phyloP scores from a whole-genome alignment of 2,888 invertebrate genomes.

The Thyatira batis region DNA sequence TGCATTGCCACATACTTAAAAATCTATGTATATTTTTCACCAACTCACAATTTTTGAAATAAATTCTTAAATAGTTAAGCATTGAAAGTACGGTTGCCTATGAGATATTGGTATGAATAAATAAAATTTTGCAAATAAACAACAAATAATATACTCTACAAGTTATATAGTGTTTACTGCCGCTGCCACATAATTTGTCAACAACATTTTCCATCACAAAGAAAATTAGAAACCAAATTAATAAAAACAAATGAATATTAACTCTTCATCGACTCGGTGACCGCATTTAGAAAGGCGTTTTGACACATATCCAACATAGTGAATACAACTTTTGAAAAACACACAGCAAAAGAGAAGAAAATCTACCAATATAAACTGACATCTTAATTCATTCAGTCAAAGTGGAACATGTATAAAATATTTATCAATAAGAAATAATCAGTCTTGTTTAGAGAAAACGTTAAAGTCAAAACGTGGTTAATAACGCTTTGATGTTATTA shows the following conservation, averaged over 20 bases:
- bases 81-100: slow-evolving; percentile 71
- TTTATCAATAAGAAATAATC: slow-evolving; percentile 83
- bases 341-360: slow-evolving; percentile 68
- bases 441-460: slow-evolving; percentile 83
- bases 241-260: slow-evolving; percentile 64
- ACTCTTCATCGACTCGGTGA: slow-evolving; percentile 72
- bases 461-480: slow-evolving; percentile 65
- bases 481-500: slow-evolving; percentile 68
- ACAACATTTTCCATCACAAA: slow-evolving; percentile 80
- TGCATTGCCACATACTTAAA: slow-evolving; percentile 83
- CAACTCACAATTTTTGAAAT: slow-evolving; percentile 70
- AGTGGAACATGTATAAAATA: slow-evolving; percentile 81
- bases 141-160: slow-evolving; percentile 75
- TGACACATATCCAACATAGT: slow-evolving; percentile 83
- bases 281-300: slow-evolving; percentile 77
- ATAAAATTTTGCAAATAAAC: slow-evolving; percentile 81
- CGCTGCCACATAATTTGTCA: slow-evolving; percentile 79
- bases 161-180: slow-evolving; percentile 66
- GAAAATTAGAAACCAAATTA: slow-evolving; percentile 65
- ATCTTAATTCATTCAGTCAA: slow-evolving; percentile 80
- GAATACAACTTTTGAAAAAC: slow-evolving; percentile 69
- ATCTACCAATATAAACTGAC: slow-evolving; percentile 78
- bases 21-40: slow-evolving; percentile 82
- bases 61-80: slow-evolving; percentile 72
- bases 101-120: slow-evolving; percentile 70